Base-by-base conservation (phyloP, 2,113 vertebrate genomes). In the Pseudopipra pipra region DNA sequence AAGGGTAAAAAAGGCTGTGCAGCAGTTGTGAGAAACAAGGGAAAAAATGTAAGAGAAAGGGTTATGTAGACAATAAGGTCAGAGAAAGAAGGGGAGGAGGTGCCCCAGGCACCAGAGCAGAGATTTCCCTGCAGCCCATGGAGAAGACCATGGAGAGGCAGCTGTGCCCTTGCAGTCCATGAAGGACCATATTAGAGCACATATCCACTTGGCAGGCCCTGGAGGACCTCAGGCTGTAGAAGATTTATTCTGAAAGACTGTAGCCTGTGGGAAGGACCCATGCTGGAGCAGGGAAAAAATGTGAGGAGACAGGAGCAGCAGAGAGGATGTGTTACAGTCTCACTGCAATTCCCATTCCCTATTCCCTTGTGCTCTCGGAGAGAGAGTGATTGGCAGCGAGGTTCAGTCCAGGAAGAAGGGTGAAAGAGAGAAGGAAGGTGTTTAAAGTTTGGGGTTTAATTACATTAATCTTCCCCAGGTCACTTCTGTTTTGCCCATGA, bases 351-450 rank as follows among this genome's bases (percentile, higher is more conserved):
- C 1, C 7, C 5, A 2, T 41, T 88, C 12, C 17, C 30, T 12
- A 23, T 17, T 2, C 4, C 6, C 6, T 15, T 65, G 20, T 14
- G 37, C 46, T 52, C 31, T 37, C 1, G 2, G 6, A 1, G 11
- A 24, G 6, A n/a, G 8, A 70, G 28, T 8, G 16, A 6, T 51
- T 25, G 55, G 25, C 15, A 74, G 17, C 16, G 19, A 70, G 6
- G 25, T 1, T 61, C 10, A 86, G 28, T 7, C 22, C 35, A 25
- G 20, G 18, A 77, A 44, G 31, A 85, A 77, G 31, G 12, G 4
- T 8, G 24, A 89, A 39, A 85, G n/a, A 49, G 11, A 77, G 13
- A 73, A 35, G 17, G 14, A 67, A 88, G 2, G 5, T 54, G 12
- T 21, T 73, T 77, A 39, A 12, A 59, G 7, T 44, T 85, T 68